phyloP scores from a whole-genome alignment of 2,888 invertebrate genomes.

The Chloroclystis v-ata region DNA sequence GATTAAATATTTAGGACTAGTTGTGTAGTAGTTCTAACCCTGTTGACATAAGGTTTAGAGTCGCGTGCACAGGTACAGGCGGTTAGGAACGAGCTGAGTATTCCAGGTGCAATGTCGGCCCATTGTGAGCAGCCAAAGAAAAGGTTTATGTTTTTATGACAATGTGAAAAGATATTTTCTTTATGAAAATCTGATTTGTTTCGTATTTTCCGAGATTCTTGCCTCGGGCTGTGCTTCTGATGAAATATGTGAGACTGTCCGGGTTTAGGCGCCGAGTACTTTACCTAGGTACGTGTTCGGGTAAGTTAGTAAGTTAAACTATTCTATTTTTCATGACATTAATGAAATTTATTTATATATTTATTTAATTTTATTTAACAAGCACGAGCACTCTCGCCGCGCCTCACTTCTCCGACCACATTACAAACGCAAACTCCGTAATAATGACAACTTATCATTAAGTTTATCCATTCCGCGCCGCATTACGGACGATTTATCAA shows the following conservation, averaged over 20 bases:
- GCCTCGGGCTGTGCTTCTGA: not conserved
- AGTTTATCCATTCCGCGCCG: constrained; percentile 6
- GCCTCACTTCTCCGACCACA: no score
- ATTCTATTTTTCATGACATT: no score
- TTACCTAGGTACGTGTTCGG: no score
- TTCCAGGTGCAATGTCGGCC: constrained; percentile 4
- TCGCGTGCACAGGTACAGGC: not conserved
- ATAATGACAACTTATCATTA: constrained; percentile 7
- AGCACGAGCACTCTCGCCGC: no score
- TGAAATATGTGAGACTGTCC: not conserved
- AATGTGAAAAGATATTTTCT: constrained; percentile 1
- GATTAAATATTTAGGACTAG: no score
- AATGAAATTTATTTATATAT: no score
- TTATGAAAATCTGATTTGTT: not conserved
- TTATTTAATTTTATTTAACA: no score
- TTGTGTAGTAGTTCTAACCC: not conserved
- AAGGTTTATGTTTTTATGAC: constrained; percentile 2
- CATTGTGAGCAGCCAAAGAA: constrained; percentile 3
- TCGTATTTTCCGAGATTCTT: not conserved
- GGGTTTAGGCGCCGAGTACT: not conserved
- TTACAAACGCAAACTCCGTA: not conserved
- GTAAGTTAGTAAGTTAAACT: no score
- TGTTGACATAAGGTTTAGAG: not conserved
- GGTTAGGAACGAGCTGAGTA: constrained; percentile 2
- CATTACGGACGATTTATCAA: constrained; percentile 16